Evolutionary conservation across 2,113 vertebrate genomes (phyloP), one percentile per base, ranked within the genome.

Genomic region (Brachypteracias leptosomus): DNA sequence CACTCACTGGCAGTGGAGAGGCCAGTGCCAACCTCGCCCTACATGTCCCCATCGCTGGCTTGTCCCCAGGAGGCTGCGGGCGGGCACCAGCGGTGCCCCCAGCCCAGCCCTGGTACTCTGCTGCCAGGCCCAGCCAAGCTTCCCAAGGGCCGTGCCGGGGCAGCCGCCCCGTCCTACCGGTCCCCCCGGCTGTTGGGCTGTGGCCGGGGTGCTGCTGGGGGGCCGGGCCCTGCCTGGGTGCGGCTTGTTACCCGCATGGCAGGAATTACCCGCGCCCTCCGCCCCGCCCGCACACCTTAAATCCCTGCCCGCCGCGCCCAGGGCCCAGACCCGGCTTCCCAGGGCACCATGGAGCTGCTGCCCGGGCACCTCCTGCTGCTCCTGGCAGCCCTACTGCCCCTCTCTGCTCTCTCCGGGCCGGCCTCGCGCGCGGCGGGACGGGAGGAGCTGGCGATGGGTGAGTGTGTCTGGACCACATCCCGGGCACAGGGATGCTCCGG

Each of bases 341-440:
- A 70, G 59, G 65, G 42, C 89, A 89, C 86, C 89, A 97, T 97
- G 96, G 89, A 86, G 72, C 92, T 96, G 68, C 76, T 16, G 3
- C 47, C 68, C 1, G 35, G 73, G 49, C 0, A 5, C 46, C 58
- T 87, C 40, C 31, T 95, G 29, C 57, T 54, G 33, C 54, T 91
- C 68, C 77, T 94, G 2, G 9, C 75, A n/a, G 86, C 83, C 7
- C 54, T 89, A 49, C 70, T 95, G 3, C 81, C 85, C n/a, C 28
- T 79, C 4, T 2, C 74, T 4, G 10, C 49, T 1, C 0, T 31
- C 4, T 47, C 58, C 3, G 29, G 52, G 44, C 79, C 31, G 0
- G 65, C 63, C 29, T 63, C 24, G 0, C 71, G 4, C 6, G 0
- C 2, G 3, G 3, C 10, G 15, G 79, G 85, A 31, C 55, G 3